Percentiles rank a stretch among this genome's conserved stretches.
Evolutionary conservation across 1,140 invertebrate genomes (phyloP).

Genomic region (Euglossa dilemma): DNA sequence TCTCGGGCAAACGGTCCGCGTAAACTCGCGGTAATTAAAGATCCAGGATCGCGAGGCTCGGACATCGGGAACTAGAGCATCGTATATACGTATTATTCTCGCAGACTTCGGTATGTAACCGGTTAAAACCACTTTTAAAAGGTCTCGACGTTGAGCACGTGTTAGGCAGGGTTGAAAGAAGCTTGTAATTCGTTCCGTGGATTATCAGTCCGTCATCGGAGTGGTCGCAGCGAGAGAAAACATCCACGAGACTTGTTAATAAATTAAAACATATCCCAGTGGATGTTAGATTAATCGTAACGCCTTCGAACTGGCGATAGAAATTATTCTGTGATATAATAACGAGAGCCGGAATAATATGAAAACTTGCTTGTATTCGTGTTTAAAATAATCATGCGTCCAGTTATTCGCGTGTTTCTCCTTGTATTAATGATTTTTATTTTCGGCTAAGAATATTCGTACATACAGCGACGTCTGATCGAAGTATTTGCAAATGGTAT

Average conservation of each 20-base stretch:
- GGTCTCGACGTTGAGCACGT: conserved; percentile 34
- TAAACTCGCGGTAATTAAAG: conserved; percentile 32
- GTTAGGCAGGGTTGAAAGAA: conserved; percentile 38
- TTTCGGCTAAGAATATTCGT: too few species aligned
- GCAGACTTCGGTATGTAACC: conserved; percentile 55
- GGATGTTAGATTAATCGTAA: background rate
- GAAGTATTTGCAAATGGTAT: too few species aligned
- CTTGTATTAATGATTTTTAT: too few species aligned
- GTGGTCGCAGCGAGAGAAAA: background rate
- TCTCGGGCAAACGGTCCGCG: background rate
- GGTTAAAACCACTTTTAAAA: conserved; percentile 67
- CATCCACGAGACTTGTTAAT: background rate
- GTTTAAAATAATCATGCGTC: too few species aligned
- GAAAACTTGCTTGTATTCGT: too few species aligned
- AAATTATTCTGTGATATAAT: too few species aligned
- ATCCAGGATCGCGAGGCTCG: conserved; percentile 16
- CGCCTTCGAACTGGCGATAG: too few species aligned
- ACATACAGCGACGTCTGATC: too few species aligned
- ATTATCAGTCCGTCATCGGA: conserved; percentile 2
- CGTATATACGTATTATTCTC: conserved; percentile 1
- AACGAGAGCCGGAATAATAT: too few species aligned
- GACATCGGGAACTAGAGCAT: conserved; percentile 22
- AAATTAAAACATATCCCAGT: background rate
- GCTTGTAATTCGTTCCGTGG: conserved; percentile 55
- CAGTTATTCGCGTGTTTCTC: too few species aligned